Conservation (phyloP, 2,113 vertebrate genomes). For the Phodopus roborovskii region DNA sequence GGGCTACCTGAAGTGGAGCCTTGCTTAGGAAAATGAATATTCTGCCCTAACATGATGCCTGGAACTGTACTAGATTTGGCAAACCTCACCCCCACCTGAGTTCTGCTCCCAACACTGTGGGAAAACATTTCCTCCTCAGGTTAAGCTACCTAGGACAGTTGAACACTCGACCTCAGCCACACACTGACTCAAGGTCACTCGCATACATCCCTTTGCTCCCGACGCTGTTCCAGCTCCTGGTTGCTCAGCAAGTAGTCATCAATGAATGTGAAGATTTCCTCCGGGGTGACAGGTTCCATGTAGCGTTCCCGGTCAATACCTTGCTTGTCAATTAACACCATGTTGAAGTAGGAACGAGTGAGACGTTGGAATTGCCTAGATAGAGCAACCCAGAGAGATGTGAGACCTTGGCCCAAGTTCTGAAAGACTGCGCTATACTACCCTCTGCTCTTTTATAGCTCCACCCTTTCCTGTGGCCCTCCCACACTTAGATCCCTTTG, state of each 20-base stretch:
- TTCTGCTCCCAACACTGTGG: neutral
- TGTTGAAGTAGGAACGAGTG: constrained; percentile 92
- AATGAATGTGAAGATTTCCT: constrained; percentile 94
- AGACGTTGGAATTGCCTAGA: constrained; percentile 92
- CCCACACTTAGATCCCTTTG: neutral
- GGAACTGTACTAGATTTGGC: neutral
- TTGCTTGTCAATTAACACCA: constrained; percentile 93
- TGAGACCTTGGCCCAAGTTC: constrained; percentile 21
- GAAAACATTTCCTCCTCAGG: neutral
- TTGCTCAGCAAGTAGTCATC: constrained; percentile 92
- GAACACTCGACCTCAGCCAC: neutral
- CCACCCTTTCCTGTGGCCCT: neutral
- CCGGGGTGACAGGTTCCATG: constrained; percentile 88
- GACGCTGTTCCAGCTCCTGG: constrained; percentile 87
- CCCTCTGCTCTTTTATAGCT: constrained; percentile 21
- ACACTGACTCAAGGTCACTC: constrained; percentile 85
- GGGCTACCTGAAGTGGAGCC: constrained; percentile 41
- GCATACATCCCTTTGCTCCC: constrained; percentile 88
- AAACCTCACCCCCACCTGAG: constrained; percentile 6
- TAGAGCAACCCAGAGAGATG: neutral
- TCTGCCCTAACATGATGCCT: neutral
- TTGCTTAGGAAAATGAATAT: constrained; percentile 17
- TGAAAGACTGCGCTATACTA: neutral
- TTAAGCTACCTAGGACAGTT: neutral
- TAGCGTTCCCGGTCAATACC: constrained; percentile 94